Evolutionary conservation across 2,797 vertebrate species (phyloP).

Genomic region (Oreochromis mossambicus): DNA sequence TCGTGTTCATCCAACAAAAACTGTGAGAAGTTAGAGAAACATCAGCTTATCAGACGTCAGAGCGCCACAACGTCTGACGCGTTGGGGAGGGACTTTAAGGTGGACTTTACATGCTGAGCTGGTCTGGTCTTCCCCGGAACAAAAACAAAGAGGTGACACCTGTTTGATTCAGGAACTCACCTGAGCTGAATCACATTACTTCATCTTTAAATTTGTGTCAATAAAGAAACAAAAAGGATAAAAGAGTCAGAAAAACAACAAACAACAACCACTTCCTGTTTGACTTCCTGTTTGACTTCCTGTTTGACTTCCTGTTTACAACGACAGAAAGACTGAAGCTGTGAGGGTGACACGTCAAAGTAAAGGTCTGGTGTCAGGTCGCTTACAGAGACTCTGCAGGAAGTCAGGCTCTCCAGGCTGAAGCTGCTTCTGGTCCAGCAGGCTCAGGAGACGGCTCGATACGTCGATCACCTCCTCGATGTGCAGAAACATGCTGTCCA

Average conservation of each 20-base stretch:
- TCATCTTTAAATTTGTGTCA: neutral
- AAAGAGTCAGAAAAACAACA: neutral
- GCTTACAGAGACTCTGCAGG: constrained; percentile 83
- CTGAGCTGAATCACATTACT: neutral
- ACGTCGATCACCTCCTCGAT: constrained; percentile 83
- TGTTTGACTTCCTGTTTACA: neutral
- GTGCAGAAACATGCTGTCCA: constrained; percentile 88
- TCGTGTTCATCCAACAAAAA: neutral
- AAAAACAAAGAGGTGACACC: neutral
- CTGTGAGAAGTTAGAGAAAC: neutral
- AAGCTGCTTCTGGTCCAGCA: constrained; percentile 73
- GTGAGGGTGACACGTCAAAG: neutral
- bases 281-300: neutral
- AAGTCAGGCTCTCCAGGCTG: constrained; percentile 66
- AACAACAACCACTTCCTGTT: neutral
- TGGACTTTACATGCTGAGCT: neutral
- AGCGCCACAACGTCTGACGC: neutral
- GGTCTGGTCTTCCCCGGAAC: neutral
- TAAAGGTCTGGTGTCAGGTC: neutral
- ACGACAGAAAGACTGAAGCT: neutral
- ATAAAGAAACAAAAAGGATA: neutral
- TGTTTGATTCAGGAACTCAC: neutral
- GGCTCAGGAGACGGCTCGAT: constrained; percentile 79
- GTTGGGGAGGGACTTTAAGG: neutral
- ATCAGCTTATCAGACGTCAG: neutral